Evolutionary conservation across 2,113 vertebrate genomes (phyloP), one percentile per base, ranked within the genome.

Genomic region (Cricetomys ansorgei): DNA sequence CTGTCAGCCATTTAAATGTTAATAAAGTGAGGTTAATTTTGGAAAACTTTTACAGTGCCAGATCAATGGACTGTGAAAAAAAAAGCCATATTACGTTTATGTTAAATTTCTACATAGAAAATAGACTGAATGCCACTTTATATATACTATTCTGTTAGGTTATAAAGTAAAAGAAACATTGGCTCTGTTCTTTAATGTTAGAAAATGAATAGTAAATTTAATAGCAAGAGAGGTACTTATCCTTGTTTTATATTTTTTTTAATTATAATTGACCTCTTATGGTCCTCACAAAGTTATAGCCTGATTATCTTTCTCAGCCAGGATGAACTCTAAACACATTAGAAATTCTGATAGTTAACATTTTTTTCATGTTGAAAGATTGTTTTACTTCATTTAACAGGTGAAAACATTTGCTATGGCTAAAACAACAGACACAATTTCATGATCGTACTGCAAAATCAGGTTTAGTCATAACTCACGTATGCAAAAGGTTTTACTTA

Each of bases 1-100:
- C 29, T 76, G 29, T 57, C 40, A 98, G 0, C 0, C 67, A 97
- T 96, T 98, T 96, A 96, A 92, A 84, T 73, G 45, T 40, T 81
- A 96, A 80, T 69, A 91, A 95, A 70, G 40, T 55, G 88, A 87
- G 43, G 27, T 93, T 77, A 92, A 75, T 91, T 95, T 86, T 79
- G 34, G 72, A 92, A 96, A 89, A 75, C 23, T 89, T 92, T 96
- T 76, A 79, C 21, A 91, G 40, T 34, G 3, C 17, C 57, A 90
- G 67, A 72, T 17, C 48, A 84, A 53, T 94, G 15, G 75, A 89
- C 29, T n/a, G 3, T 16, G 88, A 57, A 72, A 89, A 93, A 77
- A 57, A 40, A 40, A 40, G n/a, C n/a, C n/a, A 76, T 48, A 86
- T 53, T 70, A 55, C 16, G 75, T 67, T 94, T 89, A 89, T 69